These are phyloP conservation scores for Criorhina ranunculi DNA, from an alignment of 2,888 invertebrate genomes.

Conservation along the genomic window DNA sequence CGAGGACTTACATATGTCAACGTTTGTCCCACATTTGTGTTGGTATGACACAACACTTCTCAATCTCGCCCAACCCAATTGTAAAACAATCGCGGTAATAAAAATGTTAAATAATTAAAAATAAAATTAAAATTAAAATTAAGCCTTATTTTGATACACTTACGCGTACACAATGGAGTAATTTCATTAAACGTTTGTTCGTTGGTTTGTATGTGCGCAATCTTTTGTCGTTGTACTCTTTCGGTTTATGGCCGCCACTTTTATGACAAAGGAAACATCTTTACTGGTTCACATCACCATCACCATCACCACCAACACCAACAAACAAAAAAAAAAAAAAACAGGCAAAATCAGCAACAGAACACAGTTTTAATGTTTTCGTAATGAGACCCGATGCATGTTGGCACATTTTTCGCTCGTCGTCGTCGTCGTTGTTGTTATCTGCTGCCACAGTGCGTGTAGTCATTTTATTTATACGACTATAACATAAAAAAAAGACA, in stretches of 20 bases:
- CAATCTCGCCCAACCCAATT: constrained; percentile 21
- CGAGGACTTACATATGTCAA: constrained; percentile 23
- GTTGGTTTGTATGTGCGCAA: constrained; percentile 14
- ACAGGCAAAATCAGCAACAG: background rate
- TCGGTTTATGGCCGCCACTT: constrained; percentile 31
- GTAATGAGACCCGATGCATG: constrained; percentile 66
- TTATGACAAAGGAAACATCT: constrained; percentile 54
- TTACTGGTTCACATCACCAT: constrained; percentile 14
- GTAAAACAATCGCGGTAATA: constrained; percentile 24
- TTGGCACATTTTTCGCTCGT: constrained; percentile 70
- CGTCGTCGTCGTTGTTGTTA: constrained; percentile 37
- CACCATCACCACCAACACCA: constrained; percentile 4
- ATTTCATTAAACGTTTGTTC: constrained; percentile 53
- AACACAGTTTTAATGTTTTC: constrained; percentile 63
- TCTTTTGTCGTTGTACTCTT: background rate
- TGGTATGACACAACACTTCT: background rate
- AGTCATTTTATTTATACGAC: constrained; percentile 55
- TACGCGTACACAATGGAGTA: constrained; percentile 50
- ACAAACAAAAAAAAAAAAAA: background rate
- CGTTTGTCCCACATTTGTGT: constrained; percentile 34
- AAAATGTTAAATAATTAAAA: constrained; percentile 40
- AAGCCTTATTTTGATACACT: constrained; percentile 62
- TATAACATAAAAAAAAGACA: constrained; percentile 34
- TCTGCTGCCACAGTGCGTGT: constrained; percentile 64
- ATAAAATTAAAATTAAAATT: constrained; percentile 33